Conservation (phyloP, 92 coral and sea anemone species). For the Parazoanthus darwini region DNA sequence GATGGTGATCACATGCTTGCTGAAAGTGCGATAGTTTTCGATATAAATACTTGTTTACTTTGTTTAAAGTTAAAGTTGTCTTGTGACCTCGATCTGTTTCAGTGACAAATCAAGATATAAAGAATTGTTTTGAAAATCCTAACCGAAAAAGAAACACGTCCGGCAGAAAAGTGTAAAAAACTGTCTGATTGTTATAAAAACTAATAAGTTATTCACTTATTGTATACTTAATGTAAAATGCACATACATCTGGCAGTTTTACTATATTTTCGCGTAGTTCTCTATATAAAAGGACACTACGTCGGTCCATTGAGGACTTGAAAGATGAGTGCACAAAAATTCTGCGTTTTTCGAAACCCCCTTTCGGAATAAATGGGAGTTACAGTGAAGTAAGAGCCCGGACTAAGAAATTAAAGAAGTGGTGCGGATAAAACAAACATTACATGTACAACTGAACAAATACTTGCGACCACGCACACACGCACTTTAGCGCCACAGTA, state of each 20-base stretch:
- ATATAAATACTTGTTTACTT: neutral
- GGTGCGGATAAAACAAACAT: too few species aligned
- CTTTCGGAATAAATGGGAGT: too few species aligned
- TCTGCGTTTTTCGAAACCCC: too few species aligned
- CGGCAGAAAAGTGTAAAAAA: too few species aligned
- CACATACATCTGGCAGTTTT: too few species aligned
- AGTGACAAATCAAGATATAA: neutral
- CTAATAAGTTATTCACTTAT: too few species aligned
- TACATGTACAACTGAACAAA: too few species aligned
- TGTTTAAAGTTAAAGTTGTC: neutral
- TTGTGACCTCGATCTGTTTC: neutral
- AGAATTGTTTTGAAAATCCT: neutral
- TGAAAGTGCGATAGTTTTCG: neutral
- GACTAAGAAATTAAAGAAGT: too few species aligned
- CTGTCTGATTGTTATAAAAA: too few species aligned
- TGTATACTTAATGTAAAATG: neutral
- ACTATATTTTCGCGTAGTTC: neutral
- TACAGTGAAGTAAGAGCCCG: too few species aligned
- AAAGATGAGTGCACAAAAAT: neutral
- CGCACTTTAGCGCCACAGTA: too few species aligned
- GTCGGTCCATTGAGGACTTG: neutral
- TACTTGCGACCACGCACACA: too few species aligned
- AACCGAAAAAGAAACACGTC: neutral
- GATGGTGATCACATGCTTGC: neutral
- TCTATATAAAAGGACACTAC: neutral